Evolutionary conservation across 2,113 vertebrate genomes (phyloP).

Genomic region (Stegostoma tigrinum): DNA sequence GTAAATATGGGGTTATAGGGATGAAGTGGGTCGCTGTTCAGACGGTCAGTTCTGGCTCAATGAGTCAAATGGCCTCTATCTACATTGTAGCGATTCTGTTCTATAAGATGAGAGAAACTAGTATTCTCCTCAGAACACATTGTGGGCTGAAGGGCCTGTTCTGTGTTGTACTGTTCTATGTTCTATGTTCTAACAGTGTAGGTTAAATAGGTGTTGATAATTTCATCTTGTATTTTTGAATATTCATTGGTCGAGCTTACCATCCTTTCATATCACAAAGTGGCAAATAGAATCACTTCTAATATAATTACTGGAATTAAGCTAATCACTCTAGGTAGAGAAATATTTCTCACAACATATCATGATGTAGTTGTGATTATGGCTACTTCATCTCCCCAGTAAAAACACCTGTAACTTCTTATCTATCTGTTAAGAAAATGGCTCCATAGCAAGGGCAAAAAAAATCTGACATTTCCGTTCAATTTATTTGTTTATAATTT

Average conservation of each 20-base stretch:
- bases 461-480: not conserved
- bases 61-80: too few relatives aligned
- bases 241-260: not conserved
- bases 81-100: too few relatives aligned
- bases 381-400: not conserved
- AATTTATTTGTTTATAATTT: not conserved
- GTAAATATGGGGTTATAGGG: too few relatives aligned
- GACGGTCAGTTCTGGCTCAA: too few relatives aligned
- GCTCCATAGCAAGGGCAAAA: not conserved
- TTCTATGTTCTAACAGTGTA: too few relatives aligned
- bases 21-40: too few relatives aligned
- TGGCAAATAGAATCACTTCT: slow-evolving; percentile 14
- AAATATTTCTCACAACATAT: not conserved
- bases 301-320: slow-evolving; percentile 14
- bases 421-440: not conserved
- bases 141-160: too few relatives aligned
- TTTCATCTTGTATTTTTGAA: not conserved
- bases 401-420: not conserved
- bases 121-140: not conserved
- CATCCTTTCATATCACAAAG: slow-evolving; percentile 31
- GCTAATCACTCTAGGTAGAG: not conserved
- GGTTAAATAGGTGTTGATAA: not conserved
- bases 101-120: not conserved
- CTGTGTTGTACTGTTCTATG: too few relatives aligned
- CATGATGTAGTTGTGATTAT: not conserved